A percentile compares a stretch with the other conserved stretches of the same genome.
Conservation (phyloP, 2,888 invertebrate species). For the Lamellibrachia columna region DNA sequence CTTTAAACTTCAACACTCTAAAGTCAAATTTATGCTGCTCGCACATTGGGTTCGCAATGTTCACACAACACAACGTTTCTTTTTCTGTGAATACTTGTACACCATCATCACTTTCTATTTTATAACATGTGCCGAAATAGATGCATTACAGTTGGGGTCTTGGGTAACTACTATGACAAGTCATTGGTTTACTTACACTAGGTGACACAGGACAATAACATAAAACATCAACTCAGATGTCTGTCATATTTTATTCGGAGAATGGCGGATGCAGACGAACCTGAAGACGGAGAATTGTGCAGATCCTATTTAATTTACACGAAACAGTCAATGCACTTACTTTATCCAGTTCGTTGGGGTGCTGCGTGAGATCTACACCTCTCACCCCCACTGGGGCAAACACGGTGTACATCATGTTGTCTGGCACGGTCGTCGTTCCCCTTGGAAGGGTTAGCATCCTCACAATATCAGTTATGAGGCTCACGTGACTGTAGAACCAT, state of each 20-base stretch:
- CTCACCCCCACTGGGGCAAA: slow-evolving; percentile 49
- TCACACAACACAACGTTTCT: background rate
- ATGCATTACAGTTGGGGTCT: background rate
- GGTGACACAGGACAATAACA: background rate
- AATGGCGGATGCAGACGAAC: background rate
- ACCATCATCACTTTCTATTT: background rate
- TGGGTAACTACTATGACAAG: background rate
- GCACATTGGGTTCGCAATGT: background rate
- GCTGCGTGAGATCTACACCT: background rate
- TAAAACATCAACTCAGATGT: background rate
- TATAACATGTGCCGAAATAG: background rate
- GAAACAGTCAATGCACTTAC: background rate
- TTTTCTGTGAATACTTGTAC: background rate
- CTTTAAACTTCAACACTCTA: background rate
- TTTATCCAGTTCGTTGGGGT: background rate
- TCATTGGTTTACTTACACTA: background rate
- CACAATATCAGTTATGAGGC: slow-evolving; percentile 35
- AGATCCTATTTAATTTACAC: background rate
- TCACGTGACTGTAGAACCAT: slow-evolving; percentile 28
- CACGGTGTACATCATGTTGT: slow-evolving; percentile 43
- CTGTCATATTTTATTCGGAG: background rate
- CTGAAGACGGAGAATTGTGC: too few species aligned
- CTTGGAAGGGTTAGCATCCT: slow-evolving; percentile 39
- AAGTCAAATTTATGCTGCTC: background rate
- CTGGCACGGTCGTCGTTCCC: slow-evolving; percentile 38